These are phyloP conservation scores for human DNA, from an alignment of 2,113 vertebrate genomes.

Conservation along the genomic window GRCh38 chr6:104514501-104515000, in stretches of 20 bases:
- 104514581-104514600: background rate
- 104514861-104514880: conserved; percentile 28
- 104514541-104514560: background rate
- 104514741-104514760: background rate
- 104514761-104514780: background rate
- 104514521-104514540: background rate
- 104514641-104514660: conserved; percentile 22
- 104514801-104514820: background rate
- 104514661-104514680: background rate
- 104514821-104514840: background rate
- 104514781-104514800: background rate
- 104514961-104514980: conserved; percentile 62
- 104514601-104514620: background rate
- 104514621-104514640: background rate
- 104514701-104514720: background rate
- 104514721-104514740: background rate
- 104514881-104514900: conserved; percentile 3
- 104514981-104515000: conserved; percentile 70
- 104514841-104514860: background rate
- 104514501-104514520: background rate
- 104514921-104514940: conserved; percentile 62
- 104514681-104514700: too few species aligned
- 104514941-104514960: conserved; percentile 59
- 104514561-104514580: background rate
- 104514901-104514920: background rate